Base-by-base conservation (phyloP, 1,140 invertebrate genomes). In the Plectrocnemia conspersa region DNA sequence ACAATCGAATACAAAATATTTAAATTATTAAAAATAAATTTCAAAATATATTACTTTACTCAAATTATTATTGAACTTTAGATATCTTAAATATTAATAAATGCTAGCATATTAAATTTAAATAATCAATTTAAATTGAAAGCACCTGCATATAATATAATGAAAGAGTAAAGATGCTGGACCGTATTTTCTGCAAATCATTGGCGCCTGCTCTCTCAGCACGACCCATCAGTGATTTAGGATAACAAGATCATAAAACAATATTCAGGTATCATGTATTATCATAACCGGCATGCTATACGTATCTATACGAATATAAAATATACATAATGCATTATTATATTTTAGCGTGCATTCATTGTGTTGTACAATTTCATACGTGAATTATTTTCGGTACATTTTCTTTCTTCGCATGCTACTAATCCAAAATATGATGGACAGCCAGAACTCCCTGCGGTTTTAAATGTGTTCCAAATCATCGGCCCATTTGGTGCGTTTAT, bases 191-290 rank as follows among this genome's bases (percentile, higher is more conserved):
- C 47, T 50, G 47, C 47, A 50, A 50, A 36, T 50, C 47, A 50
- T 50, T 50, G 47, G 47, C 47, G 47, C 47, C 47, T 50, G 47
- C 33, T 50, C 47, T 50, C 47, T 50, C 47, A 50, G 47, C 47
- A 50, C 47, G 47, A 50, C 47, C 47, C 47, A 29, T 50, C 47
- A 50, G 25, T 50, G 47, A 50, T 50, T 50, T 50, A 50, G 47
- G 47, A 50, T 50, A 50, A 50, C 47, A 50, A 50, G 47, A 50
- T 50, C 47, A 50, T 50, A 50, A 50, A 50, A 50, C 47, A 50
- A 50, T 50, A 50, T 50, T 50, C 47, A 50, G 47, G 47, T 50
- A 50, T 50, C 47, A 50, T 50, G 47, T 50, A 50, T 50, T 50
- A 50, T 50, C 33, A 35, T 50, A 50, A 50, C 47, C 24, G 23